Evolutionary conservation across 2,888 invertebrate genomes (phyloP), one percentile per base, ranked within the genome.

Genomic region (Calliopum simillimum): DNA sequence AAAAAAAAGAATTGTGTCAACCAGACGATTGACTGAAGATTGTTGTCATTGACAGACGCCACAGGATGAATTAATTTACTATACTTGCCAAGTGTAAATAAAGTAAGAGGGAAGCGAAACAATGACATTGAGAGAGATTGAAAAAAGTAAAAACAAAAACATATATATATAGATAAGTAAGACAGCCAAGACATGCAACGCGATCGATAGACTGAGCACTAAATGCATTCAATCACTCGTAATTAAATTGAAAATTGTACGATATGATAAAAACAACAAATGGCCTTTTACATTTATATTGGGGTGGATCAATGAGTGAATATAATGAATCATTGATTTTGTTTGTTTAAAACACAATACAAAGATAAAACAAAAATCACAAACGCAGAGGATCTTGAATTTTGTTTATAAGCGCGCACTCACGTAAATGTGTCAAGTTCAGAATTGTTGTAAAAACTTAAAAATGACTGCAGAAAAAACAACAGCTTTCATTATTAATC

Each of bases 391-490:
- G 33, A 33, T 33, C 33, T 33, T 33, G 33, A 33, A 33, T 33
- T n/a, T n/a, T 33, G 8, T 1, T 33, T 8, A 21, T 43, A 19
- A 61, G 49, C 16, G 12, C 13, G 49, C 16, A 13, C 13, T 55
- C 68, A 68, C 68, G 68, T 68, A 68, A 62, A 53, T 68, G 62
- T 68, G 68, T 68, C 68, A 68, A 68, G 68, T 68, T 62, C 61
- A 46, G 23, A 55, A 16, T 44, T 19, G 19, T 19, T 8, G 49
- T 16, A 21, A 14, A 47, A 53, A 12, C 44, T 13, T 23, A 25
- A 67, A 56, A 12, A 33, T 46, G 6, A 44, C 12, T 62, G 25
- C 14, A 46, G 33, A 69, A 11, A 68, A 68, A 19, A 59, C n/a
- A 41, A 61, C 33, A 65, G 14, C n/a, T 41, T 11, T 11, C n/a